A percentile compares a stretch with the other conserved stretches of the same genome.
Conservation (phyloP, 2,888 invertebrate genomes). For the Embidobia sp. region DNA sequence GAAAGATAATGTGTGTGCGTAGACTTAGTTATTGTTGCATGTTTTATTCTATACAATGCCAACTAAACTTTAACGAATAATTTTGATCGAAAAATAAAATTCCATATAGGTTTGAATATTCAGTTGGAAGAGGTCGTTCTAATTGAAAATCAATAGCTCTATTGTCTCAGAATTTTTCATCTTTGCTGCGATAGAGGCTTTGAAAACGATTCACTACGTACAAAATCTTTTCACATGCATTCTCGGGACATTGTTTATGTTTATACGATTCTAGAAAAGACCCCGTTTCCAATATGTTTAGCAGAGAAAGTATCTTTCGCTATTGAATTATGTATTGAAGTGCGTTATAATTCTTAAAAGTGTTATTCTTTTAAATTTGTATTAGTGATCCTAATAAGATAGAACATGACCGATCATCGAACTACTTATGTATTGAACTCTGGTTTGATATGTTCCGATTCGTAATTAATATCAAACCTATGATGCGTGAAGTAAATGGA, state of each 20-base stretch:
- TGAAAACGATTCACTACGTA: too few relatives aligned
- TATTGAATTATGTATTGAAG: conserved; percentile 55
- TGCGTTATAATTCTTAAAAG: conserved; percentile 40
- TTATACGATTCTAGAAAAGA: conserved; percentile 47
- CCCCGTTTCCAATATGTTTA: conserved; percentile 45
- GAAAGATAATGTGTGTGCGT: too few relatives aligned
- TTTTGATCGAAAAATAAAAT: too few relatives aligned
- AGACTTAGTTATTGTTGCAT: too few relatives aligned
- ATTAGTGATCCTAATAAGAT: conserved; percentile 9
- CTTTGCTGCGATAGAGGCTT: too few relatives aligned
- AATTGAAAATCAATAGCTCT: conserved; percentile 44
- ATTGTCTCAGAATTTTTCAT: conserved; percentile 38
- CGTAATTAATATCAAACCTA: conserved; percentile 26
- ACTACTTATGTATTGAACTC: conserved; percentile 25
- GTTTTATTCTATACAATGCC: too few relatives aligned
- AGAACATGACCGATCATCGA: conserved; percentile 27
- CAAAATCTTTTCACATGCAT: conserved; percentile 20
- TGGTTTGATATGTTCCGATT: conserved; percentile 22
- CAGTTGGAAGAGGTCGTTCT: conserved; percentile 19
- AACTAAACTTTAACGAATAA: too few relatives aligned
- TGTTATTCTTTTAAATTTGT: conserved; percentile 1
- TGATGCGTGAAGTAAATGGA: conserved; percentile 28
- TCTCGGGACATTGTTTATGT: conserved; percentile 23
- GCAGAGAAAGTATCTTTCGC: conserved; percentile 61
- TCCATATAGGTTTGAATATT: neutral